Conservation (phyloP, 1,140 invertebrate species). For the Plutomurus gul region DNA sequence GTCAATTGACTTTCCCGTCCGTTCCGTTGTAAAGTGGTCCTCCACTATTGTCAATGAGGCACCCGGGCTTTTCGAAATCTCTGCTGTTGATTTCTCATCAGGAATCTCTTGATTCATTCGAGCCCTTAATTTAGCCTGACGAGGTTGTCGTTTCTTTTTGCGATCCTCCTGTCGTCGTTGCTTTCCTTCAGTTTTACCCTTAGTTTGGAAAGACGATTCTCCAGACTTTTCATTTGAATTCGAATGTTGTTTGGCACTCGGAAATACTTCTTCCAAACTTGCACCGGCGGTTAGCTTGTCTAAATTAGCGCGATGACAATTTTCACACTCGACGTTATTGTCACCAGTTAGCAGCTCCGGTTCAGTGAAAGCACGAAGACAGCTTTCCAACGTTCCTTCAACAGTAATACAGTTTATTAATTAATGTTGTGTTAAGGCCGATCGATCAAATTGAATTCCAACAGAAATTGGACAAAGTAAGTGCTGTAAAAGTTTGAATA, state of each 20-base stretch:
- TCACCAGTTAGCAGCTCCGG: constrained; percentile 41
- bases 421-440: neutral
- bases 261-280: constrained; percentile 48
- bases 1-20: neutral
- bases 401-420: neutral
- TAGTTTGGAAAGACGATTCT: neutral
- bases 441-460: neutral
- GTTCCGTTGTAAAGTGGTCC: constrained; percentile 28
- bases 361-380: constrained; percentile 41
- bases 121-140: neutral
- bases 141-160: constrained; percentile 4
- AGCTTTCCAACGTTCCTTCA: constrained; percentile 44
- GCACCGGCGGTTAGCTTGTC: constrained; percentile 41
- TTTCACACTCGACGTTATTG: constrained; percentile 51
- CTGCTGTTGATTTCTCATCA: neutral
- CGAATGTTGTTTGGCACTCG: constrained; percentile 9
- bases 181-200: neutral
- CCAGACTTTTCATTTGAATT: neutral
- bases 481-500: neutral
- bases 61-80: neutral
- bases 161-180: constrained; percentile 11
- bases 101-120: neutral
- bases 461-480: neutral
- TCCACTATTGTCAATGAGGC: constrained; percentile 35
- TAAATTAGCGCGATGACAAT: constrained; percentile 48